Base-by-base conservation (phyloP, 2,888 invertebrate species). In the Dione juno region DNA sequence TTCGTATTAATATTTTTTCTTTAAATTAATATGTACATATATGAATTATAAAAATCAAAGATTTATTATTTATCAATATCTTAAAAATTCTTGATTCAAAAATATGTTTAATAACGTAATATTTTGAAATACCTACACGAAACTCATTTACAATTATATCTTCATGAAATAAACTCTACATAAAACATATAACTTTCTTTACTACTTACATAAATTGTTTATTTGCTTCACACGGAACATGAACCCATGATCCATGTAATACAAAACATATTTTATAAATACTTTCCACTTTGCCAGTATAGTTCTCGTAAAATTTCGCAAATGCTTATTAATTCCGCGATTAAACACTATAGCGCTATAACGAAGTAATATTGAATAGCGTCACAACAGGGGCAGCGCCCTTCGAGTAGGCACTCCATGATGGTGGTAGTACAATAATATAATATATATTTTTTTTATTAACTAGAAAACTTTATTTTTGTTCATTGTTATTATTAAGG, bases 321-420 rank as follows among this genome's bases (percentile, higher is more conserved):
- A 63, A 53, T 69, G 59, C 52, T 52, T 54, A 64, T 69, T 63
- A 69, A 54, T 64, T 53, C 54, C 63, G 53, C 67, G 50, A 68
- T 43, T 50, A 50, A 63, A 35, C 68, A 53, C 53, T 53, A 58
- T 59, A 52, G 58, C 43, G 58, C 53, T 58, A 59, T 68, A 64
- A 64, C 71, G 64, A 53, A 61, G 57, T 50, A 66, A 48, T 53
- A 61, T 67, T 65, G 70, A 65, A 67, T 65, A 70, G 69, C 74
- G 77, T 76, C 77, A 77, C 69, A 77, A 77, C 76, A 76, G 76
- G 76, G 76, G 76, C 79, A 77, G 74, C 72, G 75, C 70, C 77
- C 74, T 72, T 74, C 76, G 76, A 82, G 84, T 65, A 64, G 67
- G 59, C 11, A 57, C 70, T 19, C 67, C 67, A 72, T 54, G 35